Base-by-base conservation (phyloP, 2,888 invertebrate species). In the Homarus gammarus region DNA sequence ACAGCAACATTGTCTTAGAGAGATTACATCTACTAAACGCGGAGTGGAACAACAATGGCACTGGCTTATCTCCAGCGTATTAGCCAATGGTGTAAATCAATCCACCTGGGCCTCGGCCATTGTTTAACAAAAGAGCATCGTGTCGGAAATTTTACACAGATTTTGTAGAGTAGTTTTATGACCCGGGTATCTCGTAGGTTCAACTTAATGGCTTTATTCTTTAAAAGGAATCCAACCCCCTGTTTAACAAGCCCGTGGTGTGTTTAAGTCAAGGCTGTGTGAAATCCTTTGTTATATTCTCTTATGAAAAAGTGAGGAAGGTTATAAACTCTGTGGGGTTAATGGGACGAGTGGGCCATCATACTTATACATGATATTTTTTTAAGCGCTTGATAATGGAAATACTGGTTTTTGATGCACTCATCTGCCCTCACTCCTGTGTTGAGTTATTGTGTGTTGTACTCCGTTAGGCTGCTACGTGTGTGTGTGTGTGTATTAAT, bases 1-100 rank as follows among this genome's bases (percentile, higher is more conserved):
- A 83, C 83, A 73, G 82, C 87, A 84, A 77, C 75, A 64, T 70
- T 88, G 88, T 83, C 82, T 40, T 12, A 36, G 49, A 15, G 72
- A 89, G 84, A 84, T 89, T 89, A 84, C 88, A 84, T 84, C 84
- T 51, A 33, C 78, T 89, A 89, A 78, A 84, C 87, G 87, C 77
- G 36, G 44, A 56, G 64, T 31, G 40, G 33, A 68, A 88, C 83
- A 83, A 89, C 84, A 83, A 83, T 77, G 78, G 68, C 70, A 68
- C 33, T 77, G 38, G 77, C 78, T 84, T 89, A 83, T 89, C 88
- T 89, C 77, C 18, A 44, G 56, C 70, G 88, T 79, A 82, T 88
- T 82, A 81, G 83, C 87, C 18, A 83, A 77, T 75, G 61, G 87
- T 72, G 87, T 88, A 83, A 88, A 83, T 83, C 82, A 83, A 49